Evolutionary conservation across 2,888 invertebrate species (phyloP).

Genomic region (Altica lythri): DNA sequence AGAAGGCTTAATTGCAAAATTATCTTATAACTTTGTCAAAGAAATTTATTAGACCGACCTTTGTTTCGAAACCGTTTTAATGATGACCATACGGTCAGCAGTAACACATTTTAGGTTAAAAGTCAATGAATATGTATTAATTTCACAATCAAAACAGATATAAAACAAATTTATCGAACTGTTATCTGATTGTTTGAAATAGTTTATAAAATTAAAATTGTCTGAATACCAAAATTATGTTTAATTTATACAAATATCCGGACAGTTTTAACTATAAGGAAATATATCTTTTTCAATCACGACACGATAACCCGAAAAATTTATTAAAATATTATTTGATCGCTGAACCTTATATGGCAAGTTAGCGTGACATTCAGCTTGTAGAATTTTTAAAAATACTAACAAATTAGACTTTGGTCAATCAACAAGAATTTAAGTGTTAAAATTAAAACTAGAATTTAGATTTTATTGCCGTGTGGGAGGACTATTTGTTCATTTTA

Average conservation of each 20-base stretch:
- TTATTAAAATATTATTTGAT: conserved; percentile 2
- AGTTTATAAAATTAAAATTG: conserved; percentile 17
- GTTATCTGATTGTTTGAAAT: conserved; percentile 23
- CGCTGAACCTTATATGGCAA: conserved; percentile 5
- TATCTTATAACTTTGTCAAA: conserved; percentile 13
- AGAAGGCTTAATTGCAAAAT: conserved; percentile 15
- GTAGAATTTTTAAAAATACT: conserved; percentile 1
- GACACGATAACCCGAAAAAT: conserved; percentile 10
- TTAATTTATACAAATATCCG: conserved; percentile 14
- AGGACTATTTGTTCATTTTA: conserved; percentile 12
- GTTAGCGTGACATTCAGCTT: conserved; percentile 13
- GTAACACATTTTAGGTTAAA: conserved; percentile 19
- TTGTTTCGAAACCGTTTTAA: conserved; percentile 15
- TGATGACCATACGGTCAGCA: conserved; percentile 15
- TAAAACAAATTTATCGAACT: conserved; percentile 20
- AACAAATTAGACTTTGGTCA: conserved; percentile 13
- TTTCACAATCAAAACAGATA: conserved; percentile 20
- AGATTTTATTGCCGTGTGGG: not conserved
- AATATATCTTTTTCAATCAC: conserved; percentile 9
- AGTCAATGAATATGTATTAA: conserved; percentile 31
- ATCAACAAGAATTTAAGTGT: conserved; percentile 12
- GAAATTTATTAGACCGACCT: conserved; percentile 26
- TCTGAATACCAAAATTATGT: conserved; percentile 19
- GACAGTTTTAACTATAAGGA: conserved; percentile 4
- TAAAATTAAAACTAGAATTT: conserved; percentile 1